Conservation (phyloP, 2,113 vertebrate species). For the Petrocephalus zakoni region DNA sequence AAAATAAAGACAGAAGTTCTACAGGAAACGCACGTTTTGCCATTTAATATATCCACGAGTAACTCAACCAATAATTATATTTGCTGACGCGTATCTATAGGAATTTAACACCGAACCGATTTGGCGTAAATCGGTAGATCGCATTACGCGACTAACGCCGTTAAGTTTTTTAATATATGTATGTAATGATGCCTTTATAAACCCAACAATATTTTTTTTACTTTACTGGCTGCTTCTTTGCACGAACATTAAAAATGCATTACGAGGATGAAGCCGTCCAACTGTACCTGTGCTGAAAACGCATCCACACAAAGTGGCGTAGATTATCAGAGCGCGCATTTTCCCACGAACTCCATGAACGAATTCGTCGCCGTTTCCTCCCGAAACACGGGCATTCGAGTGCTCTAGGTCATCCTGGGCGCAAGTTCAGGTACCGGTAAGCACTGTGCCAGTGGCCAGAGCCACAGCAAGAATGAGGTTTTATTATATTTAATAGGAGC, state of each 20-base stretch:
- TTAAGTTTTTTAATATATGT: neutral
- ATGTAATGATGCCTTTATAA: neutral
- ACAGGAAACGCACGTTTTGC: neutral
- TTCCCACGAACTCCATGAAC: constrained; percentile 38
- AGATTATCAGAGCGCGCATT: constrained; percentile 31
- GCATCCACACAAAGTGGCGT: constrained; percentile 32
- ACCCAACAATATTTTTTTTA: neutral
- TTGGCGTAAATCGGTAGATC: neutral
- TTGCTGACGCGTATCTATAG: neutral
- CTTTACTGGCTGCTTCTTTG: neutral
- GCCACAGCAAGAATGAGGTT: neutral
- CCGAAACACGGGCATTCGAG: neutral
- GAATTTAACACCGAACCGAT: neutral
- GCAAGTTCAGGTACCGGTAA: neutral
- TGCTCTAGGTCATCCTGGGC: neutral
- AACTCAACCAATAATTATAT: neutral
- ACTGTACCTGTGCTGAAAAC: constrained; percentile 35
- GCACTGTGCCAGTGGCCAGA: neutral
- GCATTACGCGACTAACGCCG: neutral
- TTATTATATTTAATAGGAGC: neutral
- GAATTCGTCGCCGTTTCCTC: neutral
- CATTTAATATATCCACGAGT: neutral
- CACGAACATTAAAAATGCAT: neutral
- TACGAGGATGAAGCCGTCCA: neutral
- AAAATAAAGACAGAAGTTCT: neutral